Evolutionary conservation across 2,888 invertebrate genomes (phyloP).

Genomic region (Atrina japonica): DNA sequence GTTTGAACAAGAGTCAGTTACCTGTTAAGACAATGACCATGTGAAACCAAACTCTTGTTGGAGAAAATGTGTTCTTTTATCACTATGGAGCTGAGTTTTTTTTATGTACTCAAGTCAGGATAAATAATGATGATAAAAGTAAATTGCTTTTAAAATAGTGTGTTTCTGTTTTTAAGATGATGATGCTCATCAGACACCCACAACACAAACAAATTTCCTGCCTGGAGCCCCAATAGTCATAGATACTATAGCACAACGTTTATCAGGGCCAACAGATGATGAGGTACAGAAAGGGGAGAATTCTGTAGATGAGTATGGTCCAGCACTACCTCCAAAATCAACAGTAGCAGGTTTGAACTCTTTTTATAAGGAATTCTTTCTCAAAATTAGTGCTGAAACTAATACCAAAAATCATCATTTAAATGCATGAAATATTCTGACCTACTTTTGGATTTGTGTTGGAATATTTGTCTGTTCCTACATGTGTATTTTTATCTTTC

Average conservation of each 20-base stretch:
- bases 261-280: conserved; percentile 1
- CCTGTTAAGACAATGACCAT: too few relatives aligned
- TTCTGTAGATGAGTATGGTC: conserved; percentile 18
- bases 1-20: too few relatives aligned
- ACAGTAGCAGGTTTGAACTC: neutral
- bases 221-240: conserved; percentile 43
- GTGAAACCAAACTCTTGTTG: too few relatives aligned
- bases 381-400: too few relatives aligned
- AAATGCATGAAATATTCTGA: too few relatives aligned
- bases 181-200: neutral
- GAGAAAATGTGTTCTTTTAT: too few relatives aligned
- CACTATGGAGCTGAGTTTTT: too few relatives aligned
- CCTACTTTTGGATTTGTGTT: too few relatives aligned
- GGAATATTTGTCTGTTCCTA: too few relatives aligned
- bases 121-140: neutral
- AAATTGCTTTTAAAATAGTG: neutral
- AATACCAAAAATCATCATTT: neutral
- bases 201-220: conserved; percentile 10
- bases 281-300: neutral
- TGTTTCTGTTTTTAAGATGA: neutral
- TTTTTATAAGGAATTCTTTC: too few relatives aligned
- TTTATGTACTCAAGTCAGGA: neutral
- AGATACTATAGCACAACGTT: conserved; percentile 31
- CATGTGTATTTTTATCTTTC: too few relatives aligned
- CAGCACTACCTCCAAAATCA: conserved; percentile 15